Percentiles rank a stretch among this genome's conserved stretches.
phyloP scores from a whole-genome alignment of 1,140 invertebrate species.

The Drosophila simulans region DNA sequence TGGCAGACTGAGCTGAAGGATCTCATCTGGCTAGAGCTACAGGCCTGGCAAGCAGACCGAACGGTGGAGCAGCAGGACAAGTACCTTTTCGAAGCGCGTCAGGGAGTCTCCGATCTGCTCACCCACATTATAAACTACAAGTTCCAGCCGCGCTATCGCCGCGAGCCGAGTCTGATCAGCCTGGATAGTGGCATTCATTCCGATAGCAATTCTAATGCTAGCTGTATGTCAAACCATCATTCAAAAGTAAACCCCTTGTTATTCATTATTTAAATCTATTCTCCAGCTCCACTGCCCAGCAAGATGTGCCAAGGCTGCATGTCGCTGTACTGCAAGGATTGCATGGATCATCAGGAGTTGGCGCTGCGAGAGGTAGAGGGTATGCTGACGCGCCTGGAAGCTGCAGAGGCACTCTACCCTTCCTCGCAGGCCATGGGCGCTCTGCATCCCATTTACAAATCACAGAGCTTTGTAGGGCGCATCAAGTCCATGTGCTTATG shows the following conservation, averaged over 20 bases:
- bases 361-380: conserved; percentile 90
- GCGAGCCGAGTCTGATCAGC: conserved; percentile 62
- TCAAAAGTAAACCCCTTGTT: not conserved
- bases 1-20: conserved; percentile 96
- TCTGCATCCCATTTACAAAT: conserved; percentile 90
- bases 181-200: conserved; percentile 77
- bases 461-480: conserved; percentile 88
- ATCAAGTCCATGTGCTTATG: conserved; percentile 94
- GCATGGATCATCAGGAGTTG: conserved; percentile 88
- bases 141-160: conserved; percentile 69
- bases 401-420: conserved; percentile 92
- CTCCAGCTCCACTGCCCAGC: conserved; percentile 65
- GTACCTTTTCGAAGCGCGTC: conserved; percentile 90
- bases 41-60: conserved; percentile 91
- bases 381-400: conserved; percentile 90
- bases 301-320: conserved; percentile 86
- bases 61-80: conserved; percentile 91
- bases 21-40: conserved; percentile 95
- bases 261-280: not conserved
- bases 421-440: conserved; percentile 91
- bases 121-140: conserved; percentile 92
- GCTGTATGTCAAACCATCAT: conserved; percentile 55
- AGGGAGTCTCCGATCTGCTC: conserved; percentile 89
- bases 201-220: conserved; percentile 77
- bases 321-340: conserved; percentile 89